Conservation (phyloP, 1,140 invertebrate genomes). For the Kradibia gibbosae region DNA sequence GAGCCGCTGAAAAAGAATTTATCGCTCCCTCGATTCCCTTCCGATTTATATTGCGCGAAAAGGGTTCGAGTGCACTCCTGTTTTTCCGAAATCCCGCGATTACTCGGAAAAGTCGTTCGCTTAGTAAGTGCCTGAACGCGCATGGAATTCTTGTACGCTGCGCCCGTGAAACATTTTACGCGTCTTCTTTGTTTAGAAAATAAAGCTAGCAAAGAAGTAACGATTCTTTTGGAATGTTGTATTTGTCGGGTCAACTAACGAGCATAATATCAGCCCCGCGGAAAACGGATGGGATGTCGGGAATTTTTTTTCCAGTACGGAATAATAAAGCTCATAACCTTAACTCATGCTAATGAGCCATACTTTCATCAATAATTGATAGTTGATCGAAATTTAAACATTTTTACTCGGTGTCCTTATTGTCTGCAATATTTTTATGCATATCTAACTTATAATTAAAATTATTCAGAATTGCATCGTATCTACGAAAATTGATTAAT, state of each 20-base stretch:
- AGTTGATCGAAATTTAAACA: neutral
- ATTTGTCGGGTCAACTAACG: conserved; percentile 12
- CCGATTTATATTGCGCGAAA: conserved; percentile 14
- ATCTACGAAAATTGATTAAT: too few species aligned
- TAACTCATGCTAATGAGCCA: conserved; percentile 10
- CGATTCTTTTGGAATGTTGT: conserved; percentile 14
- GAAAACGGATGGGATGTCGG: neutral
- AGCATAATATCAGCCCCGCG: neutral
- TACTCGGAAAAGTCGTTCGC: neutral
- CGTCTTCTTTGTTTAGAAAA: conserved; percentile 27
- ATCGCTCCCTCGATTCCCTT: conserved; percentile 21
- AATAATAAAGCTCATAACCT: conserved; percentile 14
- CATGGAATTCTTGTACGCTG: conserved; percentile 4
- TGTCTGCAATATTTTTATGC: too few species aligned
- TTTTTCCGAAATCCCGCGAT: conserved; percentile 31
- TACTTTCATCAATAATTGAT: neutral
- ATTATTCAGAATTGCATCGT: too few species aligned
- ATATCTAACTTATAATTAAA: too few species aligned
- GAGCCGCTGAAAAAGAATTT: conserved; percentile 37
- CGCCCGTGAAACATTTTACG: neutral
- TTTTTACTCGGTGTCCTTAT: too few species aligned
- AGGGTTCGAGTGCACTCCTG: conserved; percentile 5
- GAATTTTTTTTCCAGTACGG: neutral
- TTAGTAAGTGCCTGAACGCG: neutral
- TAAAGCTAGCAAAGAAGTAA: conserved; percentile 17